Evolutionary conservation across 2,888 invertebrate species (phyloP).

Genomic region (Artemia sinica): DNA sequence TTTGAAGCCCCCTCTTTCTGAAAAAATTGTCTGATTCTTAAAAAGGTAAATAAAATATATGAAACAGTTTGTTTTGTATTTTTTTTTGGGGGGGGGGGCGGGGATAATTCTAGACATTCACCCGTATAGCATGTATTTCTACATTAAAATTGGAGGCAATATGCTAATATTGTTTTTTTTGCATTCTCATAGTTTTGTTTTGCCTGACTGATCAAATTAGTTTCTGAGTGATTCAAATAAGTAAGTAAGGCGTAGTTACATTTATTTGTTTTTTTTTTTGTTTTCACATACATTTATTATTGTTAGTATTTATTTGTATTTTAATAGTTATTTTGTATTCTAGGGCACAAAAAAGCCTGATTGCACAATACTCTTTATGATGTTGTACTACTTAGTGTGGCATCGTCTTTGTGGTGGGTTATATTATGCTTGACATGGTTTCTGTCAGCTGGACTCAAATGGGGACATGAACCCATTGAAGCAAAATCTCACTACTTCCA

Average conservation of each 20-base stretch:
- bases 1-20: no score
- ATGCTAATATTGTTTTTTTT: neutral
- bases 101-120: no score
- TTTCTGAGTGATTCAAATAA: neutral
- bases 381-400: constrained; percentile 88
- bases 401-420: constrained; percentile 95
- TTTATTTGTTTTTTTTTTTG: neutral
- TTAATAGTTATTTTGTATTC: constrained; percentile 24
- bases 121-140: no score
- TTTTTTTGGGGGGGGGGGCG: no score
- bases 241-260: neutral
- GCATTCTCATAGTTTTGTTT: neutral
- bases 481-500: constrained; percentile 93
- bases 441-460: constrained; percentile 83
- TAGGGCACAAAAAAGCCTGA: constrained; percentile 30
- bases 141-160: no score
- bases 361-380: constrained; percentile 89
- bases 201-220: neutral
- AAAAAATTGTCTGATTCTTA: no score
- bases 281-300: constrained; percentile 6
- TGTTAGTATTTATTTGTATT: constrained; percentile 18
- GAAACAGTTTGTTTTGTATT: no score
- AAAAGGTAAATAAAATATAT: no score
- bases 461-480: constrained; percentile 96
- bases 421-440: constrained; percentile 91